Conservation (phyloP, 2,797 vertebrate genomes). For the Oryzias sinensis region DNA sequence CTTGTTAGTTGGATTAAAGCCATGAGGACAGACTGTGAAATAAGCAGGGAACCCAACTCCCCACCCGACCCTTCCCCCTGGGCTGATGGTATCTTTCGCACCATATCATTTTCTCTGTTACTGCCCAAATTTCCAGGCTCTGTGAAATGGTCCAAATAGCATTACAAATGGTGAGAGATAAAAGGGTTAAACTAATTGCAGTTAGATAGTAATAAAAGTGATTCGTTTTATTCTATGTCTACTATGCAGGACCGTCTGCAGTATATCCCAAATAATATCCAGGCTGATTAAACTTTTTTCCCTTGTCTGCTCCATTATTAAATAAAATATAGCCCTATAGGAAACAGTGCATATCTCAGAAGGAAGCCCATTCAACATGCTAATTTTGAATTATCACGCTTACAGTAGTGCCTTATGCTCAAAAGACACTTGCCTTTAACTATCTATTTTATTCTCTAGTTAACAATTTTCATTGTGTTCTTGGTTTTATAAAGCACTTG, state of each 20-base stretch:
- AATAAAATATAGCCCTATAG: constrained; percentile 70
- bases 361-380: constrained; percentile 68
- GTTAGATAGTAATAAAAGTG: constrained; percentile 80
- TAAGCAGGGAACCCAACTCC: constrained; percentile 59
- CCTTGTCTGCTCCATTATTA: constrained; percentile 72
- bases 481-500: constrained; percentile 67
- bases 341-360: constrained; percentile 68
- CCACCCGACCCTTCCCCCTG: constrained; percentile 68
- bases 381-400: constrained; percentile 75
- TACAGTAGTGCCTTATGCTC: constrained; percentile 55
- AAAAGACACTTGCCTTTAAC: constrained; percentile 61
- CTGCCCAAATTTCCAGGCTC: constrained; percentile 75
- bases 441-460: constrained; percentile 61
- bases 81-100: constrained; percentile 80
- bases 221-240: constrained; percentile 78
- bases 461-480: constrained; percentile 67
- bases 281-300: constrained; percentile 75
- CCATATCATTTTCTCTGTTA: constrained; percentile 79
- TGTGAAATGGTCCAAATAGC: constrained; percentile 82
- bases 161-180: constrained; percentile 82
- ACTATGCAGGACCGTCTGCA: constrained; percentile 61
- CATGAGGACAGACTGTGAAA: constrained; percentile 79
- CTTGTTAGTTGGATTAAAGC: constrained; percentile 68
- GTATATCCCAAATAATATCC: constrained; percentile 72
- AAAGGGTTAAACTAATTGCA: constrained; percentile 83